phyloP scores from a whole-genome alignment of 2,888 invertebrate species.

The Ochropleura plecta region DNA sequence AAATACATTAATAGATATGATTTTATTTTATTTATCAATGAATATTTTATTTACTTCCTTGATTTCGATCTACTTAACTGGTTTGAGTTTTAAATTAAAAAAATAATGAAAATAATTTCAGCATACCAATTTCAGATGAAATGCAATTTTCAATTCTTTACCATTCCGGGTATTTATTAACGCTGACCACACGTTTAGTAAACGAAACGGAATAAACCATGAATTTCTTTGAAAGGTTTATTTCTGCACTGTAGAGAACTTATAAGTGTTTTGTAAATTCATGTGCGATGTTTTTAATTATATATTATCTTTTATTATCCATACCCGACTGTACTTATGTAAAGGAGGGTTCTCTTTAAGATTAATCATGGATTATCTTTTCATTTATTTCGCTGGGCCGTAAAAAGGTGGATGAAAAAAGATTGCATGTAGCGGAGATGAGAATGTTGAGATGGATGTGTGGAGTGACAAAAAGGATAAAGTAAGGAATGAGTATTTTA shows the following conservation, averaged over 20 bases:
- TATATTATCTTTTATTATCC: not conserved
- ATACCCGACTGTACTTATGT: not conserved
- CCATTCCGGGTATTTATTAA: conserved; percentile 1
- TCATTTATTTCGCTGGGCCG: not conserved
- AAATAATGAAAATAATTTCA: not conserved
- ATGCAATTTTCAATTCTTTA: not conserved
- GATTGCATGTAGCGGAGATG: too few relatives aligned
- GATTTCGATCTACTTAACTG: not conserved
- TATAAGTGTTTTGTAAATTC: not conserved
- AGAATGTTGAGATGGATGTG: too few relatives aligned
- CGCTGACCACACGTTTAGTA: not conserved
- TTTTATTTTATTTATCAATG: not conserved
- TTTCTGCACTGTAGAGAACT: not conserved
- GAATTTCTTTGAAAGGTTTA: not conserved
- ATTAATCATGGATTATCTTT: not conserved
- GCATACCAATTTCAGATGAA: not conserved
- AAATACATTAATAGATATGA: too few relatives aligned
- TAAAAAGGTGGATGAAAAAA: too few relatives aligned
- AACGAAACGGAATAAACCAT: conserved; percentile 11
- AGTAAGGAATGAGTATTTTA: too few relatives aligned
- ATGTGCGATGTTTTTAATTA: not conserved
- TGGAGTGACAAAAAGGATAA: too few relatives aligned
- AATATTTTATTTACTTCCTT: not conserved
- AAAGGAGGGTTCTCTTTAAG: not conserved
- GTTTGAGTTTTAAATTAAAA: not conserved